A percentile compares a stretch with the other conserved stretches of the same genome.
Conservation (phyloP, 1,140 invertebrate genomes). For the Drosophila takahashii region DNA sequence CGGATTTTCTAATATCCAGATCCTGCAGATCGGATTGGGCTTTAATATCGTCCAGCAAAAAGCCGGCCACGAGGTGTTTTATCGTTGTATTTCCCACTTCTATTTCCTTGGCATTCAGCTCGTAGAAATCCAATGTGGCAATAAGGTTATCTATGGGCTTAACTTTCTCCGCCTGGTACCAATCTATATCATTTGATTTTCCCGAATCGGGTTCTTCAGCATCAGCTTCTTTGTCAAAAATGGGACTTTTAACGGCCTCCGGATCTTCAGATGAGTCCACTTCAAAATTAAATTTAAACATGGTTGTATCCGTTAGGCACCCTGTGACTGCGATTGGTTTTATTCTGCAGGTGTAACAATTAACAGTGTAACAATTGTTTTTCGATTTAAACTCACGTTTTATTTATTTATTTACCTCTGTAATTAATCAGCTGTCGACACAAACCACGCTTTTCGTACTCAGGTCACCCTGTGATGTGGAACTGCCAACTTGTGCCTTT, state of each 20-base stretch:
- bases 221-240: conserved; percentile 25
- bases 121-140: conserved; percentile 80
- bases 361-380: not conserved
- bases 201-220: not conserved
- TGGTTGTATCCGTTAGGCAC: conserved; percentile 26
- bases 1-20: conserved; percentile 86
- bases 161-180: conserved; percentile 68
- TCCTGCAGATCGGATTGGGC: conserved; percentile 67
- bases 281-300: conserved; percentile 86
- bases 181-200: conserved; percentile 45
- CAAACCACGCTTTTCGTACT: conserved; percentile 21
- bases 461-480: not conserved
- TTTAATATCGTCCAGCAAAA: conserved; percentile 72
- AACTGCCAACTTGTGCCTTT: not conserved
- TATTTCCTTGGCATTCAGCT: conserved; percentile 66
- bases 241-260: conserved; percentile 29
- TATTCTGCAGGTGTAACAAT: not conserved
- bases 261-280: conserved; percentile 73
- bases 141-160: conserved; percentile 37
- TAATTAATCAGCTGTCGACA: conserved; percentile 3
- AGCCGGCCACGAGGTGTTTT: conserved; percentile 66
- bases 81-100: conserved; percentile 38
- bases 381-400: no score
- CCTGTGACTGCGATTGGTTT: conserved; percentile 7
- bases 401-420: conserved; percentile 3